Conservation (phyloP, 2,888 invertebrate species). For the Cordilura impudica region DNA sequence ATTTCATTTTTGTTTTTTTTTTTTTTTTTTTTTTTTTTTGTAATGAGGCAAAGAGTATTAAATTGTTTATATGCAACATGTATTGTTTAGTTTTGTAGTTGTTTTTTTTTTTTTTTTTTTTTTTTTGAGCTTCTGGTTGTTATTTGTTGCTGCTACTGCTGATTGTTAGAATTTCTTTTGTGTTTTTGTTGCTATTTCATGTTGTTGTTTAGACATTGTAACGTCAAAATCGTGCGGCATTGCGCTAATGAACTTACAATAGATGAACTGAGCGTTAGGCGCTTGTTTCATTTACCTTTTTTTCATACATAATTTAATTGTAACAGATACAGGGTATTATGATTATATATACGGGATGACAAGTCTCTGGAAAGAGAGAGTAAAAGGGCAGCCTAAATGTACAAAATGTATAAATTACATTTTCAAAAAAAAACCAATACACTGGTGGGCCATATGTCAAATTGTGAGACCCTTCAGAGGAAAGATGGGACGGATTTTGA, state of each 20-base stretch:
- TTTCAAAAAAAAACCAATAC: no score
- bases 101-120: background rate
- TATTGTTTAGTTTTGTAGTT: constrained; percentile 30
- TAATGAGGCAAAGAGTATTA: background rate
- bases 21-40: no score
- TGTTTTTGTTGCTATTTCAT: constrained; percentile 2
- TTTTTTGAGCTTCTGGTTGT: background rate
- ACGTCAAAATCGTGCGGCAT: constrained; percentile 69
- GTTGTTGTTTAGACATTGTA: constrained; percentile 41
- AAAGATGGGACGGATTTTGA: no score
- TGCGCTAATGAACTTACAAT: constrained; percentile 75
- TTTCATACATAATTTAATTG: constrained; percentile 49
- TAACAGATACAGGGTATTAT: constrained; percentile 45
- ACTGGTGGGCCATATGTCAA: no score
- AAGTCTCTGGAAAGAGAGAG: background rate
- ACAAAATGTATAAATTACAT: background rate
- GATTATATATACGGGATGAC: constrained; percentile 10
- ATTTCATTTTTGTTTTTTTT: no score
- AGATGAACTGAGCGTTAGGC: constrained; percentile 41
- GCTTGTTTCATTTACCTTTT: constrained; percentile 40
- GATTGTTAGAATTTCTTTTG: constrained; percentile 3
- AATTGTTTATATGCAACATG: constrained; percentile 40
- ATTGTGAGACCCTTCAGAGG: no score
- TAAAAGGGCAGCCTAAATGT: background rate
- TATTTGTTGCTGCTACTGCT: constrained; percentile 12